A percentile compares a stretch with the other conserved stretches of the same genome.
Evolutionary conservation across 2,888 invertebrate species (phyloP).

Genomic region (Dynastes tityus): DNA sequence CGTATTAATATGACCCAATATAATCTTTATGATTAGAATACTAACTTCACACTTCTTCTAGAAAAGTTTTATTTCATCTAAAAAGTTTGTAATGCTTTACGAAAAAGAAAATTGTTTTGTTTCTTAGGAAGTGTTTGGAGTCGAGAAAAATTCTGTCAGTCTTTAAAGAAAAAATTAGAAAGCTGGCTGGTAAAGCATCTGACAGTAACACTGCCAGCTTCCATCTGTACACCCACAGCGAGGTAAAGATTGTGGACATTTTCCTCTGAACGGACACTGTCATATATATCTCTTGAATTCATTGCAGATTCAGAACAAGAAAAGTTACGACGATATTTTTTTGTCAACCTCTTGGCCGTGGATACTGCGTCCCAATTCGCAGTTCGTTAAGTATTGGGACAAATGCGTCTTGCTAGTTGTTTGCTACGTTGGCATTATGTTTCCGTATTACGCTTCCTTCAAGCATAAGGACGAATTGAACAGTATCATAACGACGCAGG

Average conservation of each 20-base stretch:
- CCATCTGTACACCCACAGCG: conserved; percentile 33
- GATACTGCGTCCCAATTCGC: conserved; percentile 45
- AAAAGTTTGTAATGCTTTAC: no score
- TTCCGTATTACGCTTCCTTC: conserved; percentile 43
- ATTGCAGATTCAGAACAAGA: conserved; percentile 44
- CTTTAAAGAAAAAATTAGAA: conserved; percentile 47
- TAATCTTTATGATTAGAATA: no score
- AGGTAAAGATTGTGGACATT: conserved; percentile 12
- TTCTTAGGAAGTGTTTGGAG: conserved; percentile 48
- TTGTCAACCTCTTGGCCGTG: conserved; percentile 43
- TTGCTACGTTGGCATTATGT: conserved; percentile 31
- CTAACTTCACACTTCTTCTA: no score
- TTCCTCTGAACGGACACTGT: no score
- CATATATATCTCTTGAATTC: neutral
- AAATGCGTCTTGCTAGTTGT: conserved; percentile 16
- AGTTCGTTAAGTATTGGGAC: conserved; percentile 42
- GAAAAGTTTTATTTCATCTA: no score
- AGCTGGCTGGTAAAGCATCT: neutral
- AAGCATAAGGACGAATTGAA: neutral
- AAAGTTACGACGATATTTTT: conserved; percentile 49
- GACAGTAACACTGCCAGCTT: neutral
- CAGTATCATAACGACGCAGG: neutral
- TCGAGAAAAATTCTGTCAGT: conserved; percentile 48
- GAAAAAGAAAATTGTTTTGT: neutral
- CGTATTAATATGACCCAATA: no score